A percentile compares a stretch with the other conserved stretches of the same genome.
Conservation (phyloP, 2,113 vertebrate genomes). For the Equus quagga region DNA sequence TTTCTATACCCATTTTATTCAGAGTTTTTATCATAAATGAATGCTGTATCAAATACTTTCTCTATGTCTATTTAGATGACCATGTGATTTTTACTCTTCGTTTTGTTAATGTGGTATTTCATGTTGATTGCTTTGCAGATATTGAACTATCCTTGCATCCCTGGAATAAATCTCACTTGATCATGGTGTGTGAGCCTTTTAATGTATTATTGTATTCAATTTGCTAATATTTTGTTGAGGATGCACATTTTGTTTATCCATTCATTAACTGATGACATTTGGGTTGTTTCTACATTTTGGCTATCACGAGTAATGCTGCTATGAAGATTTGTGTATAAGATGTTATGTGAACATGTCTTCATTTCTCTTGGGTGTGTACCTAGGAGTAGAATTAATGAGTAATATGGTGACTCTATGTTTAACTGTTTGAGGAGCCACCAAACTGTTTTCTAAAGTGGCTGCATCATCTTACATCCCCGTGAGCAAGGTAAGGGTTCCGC, state of each 20-base stretch:
- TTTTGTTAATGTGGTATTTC: no score
- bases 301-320: background rate
- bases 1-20: no score
- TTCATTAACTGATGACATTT: background rate
- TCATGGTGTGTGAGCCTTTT: no score
- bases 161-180: no score
- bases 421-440: background rate
- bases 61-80: no score
- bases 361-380: background rate
- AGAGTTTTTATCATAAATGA: no score
- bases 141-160: no score
- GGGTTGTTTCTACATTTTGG: background rate
- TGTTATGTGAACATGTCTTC: background rate
- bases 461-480: background rate
- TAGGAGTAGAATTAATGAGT: background rate
- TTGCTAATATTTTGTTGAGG: no score
- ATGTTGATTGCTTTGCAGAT: no score
- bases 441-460: background rate
- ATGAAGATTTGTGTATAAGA: background rate
- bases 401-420: background rate
- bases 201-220: no score
- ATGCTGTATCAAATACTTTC: no score
- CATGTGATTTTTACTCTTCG: no score
- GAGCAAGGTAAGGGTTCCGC: background rate
- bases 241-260: background rate